Evolutionary conservation across 2,113 vertebrate species (phyloP), one percentile per base, ranked within the genome.

Genomic region (Aphelocoma coerulescens): DNA sequence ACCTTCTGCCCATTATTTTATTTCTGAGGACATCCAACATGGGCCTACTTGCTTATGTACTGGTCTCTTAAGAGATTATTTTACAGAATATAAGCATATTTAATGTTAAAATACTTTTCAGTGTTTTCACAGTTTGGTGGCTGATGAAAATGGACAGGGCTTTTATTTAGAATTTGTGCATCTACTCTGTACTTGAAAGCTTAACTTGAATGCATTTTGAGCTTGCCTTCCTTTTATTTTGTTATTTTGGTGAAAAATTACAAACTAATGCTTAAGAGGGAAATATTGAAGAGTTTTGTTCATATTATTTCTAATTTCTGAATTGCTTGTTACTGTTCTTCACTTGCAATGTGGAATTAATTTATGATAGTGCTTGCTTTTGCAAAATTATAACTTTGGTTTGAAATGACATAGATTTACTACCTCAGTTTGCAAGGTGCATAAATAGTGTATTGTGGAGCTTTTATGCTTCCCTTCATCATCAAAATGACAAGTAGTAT

Each of bases 211-310:
- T 76, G 74, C 73, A 68, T 77, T 93, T 94, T 93, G 82, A 93
- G 30, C 87, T 90, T 89, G 74, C 78, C 61, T 96, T 96, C 85
- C 85, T n/a, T 87, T 78, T 74, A 41, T 67, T 86, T 84, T 71
- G 3, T 41, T 23, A 22, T 32, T 72, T 92, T 65, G 62, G 8
- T 55, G 84, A 26, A 66, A 89, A 94, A 77, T 30, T 46, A 6
- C 8, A 35, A 76, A 85, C 46, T 68, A 91, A 77, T 85, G 44
- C n/a, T 72, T 85, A 41, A 21, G 15, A 74, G 48, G 22, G 52
- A 96, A 95, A 65, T 76, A 46, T 0, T 81, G 37, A 84, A 59
- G 26, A 35, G 20, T 94, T 97, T 49, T 80, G 7, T 67, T 78
- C 28, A 4, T 57, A 10, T 59, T 66, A 24, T 55, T 39, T 84